Conservation (phyloP, 2,113 vertebrate genomes). For the Piprites chloris region DNA sequence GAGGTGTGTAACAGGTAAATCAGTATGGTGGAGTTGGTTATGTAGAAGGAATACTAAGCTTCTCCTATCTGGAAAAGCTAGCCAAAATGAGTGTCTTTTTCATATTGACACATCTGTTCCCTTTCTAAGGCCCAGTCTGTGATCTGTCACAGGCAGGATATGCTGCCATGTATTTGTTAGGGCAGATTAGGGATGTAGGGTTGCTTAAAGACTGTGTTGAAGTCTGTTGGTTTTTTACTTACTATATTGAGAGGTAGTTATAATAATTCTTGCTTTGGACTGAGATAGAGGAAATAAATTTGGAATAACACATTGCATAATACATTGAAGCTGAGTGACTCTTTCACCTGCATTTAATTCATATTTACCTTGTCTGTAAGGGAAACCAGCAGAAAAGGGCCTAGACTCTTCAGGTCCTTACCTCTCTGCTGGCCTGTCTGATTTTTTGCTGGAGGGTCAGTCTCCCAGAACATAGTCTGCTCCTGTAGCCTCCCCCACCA, state of each 20-base stretch:
- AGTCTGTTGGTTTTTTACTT: neutral
- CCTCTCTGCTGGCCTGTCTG: neutral
- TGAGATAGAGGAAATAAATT: neutral
- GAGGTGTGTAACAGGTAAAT: slow-evolving; percentile 49
- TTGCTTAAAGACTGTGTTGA: neutral
- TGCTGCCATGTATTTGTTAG: neutral
- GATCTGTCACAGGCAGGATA: neutral
- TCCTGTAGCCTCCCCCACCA: neutral
- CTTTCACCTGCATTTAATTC: slow-evolving; percentile 5
- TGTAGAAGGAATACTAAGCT: neutral
- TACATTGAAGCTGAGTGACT: neutral
- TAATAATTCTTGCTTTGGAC: neutral
- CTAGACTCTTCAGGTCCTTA: neutral
- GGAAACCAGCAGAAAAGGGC: neutral
- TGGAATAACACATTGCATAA: neutral
- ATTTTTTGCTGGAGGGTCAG: neutral
- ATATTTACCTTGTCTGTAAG: neutral
- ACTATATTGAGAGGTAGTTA: neutral
- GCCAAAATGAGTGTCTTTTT: neutral
- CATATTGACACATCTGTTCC: neutral
- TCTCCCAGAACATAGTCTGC: neutral
- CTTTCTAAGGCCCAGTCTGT: neutral
- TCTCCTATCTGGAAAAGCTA: neutral
- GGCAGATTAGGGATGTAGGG: neutral
- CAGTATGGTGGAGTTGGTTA: neutral